Evolutionary conservation across 1,140 invertebrate genomes (phyloP), one percentile per base, ranked within the genome.

Genomic region (Anastatus disparis): DNA sequence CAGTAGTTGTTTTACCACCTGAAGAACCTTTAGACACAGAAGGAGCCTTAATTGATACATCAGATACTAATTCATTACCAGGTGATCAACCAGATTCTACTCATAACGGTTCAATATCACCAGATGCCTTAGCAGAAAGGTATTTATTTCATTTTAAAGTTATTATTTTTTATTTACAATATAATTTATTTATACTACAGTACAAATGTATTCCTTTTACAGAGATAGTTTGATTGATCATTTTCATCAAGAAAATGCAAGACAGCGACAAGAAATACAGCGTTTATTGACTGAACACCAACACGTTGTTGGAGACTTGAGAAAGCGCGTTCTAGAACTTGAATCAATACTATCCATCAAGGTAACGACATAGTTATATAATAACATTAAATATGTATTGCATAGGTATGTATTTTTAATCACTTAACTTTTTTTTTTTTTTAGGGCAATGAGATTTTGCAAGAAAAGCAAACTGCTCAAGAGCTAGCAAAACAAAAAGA

Each of bases 1-100:
- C 97, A 10, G 95, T 97, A 50, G 96, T 97, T 9, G 91, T 95
- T 50, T 90, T 99, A 42, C 94, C 94, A 6, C 88, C 87, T n/a
- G 88, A 89, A 78, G 88, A 89, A 64, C 91, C 87, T 12, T 82
- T 92, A 53, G 90, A 93, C 73, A 81, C 85, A 13, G 87, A 88
- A 62, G 92, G 91, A 62, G 89, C 89, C 53, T 87, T 93, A 24
- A 91, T 94, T 55, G 92, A 93, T 78, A 93, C 90, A 1, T 90
- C 90, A 1, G 92, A 93, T 74, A 87, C 88, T 31, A 87, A 81
- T 66, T 88, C 88, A 20, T 77, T 87, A 64, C 81, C 88, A 10
- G 85, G 85, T 8, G 87, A 88, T 75, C 79, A 87, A 38, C 78
- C 86, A 7, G 88, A 90, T 75, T 75, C 85, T 56, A 77, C 84